phyloP scores from a whole-genome alignment of 2,888 invertebrate species.

The Geophilus truncorum region DNA sequence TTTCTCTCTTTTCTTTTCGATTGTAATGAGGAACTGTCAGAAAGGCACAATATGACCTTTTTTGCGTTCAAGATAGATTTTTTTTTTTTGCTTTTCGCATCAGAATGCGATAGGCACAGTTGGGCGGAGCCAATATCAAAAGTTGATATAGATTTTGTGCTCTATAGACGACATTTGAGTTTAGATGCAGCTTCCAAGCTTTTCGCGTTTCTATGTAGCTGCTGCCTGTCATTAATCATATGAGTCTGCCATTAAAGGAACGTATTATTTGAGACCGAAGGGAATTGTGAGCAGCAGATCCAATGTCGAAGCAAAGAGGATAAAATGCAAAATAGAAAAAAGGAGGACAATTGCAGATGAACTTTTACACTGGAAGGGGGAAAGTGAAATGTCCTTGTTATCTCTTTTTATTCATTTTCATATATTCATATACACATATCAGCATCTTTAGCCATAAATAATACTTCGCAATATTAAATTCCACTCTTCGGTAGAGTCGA shows the following conservation, averaged over 20 bases:
- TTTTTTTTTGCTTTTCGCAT: constrained; percentile 15
- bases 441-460: constrained; percentile 3
- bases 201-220: constrained; percentile 22
- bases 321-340: constrained; percentile 18
- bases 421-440: constrained; percentile 4
- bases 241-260: constrained; percentile 27
- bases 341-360: constrained; percentile 21
- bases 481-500: neutral
- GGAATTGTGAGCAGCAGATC: constrained; percentile 15
- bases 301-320: constrained; percentile 17
- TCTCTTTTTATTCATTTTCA: constrained; percentile 2
- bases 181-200: constrained; percentile 27
- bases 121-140: constrained; percentile 27
- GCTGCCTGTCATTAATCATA: constrained; percentile 21
- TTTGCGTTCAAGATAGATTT: neutral
- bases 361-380: neutral
- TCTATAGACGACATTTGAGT: constrained; percentile 27
- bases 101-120: constrained; percentile 27
- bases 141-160: constrained; percentile 25
- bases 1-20: neutral
- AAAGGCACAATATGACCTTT: constrained; percentile 27
- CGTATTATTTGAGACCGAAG: constrained; percentile 25
- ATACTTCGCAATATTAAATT: constrained; percentile 20
- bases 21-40: constrained; percentile 27
- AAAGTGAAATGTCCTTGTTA: constrained; percentile 17